Evolutionary conservation across 2,888 invertebrate species (phyloP).

Genomic region (Sipha maydis): DNA sequence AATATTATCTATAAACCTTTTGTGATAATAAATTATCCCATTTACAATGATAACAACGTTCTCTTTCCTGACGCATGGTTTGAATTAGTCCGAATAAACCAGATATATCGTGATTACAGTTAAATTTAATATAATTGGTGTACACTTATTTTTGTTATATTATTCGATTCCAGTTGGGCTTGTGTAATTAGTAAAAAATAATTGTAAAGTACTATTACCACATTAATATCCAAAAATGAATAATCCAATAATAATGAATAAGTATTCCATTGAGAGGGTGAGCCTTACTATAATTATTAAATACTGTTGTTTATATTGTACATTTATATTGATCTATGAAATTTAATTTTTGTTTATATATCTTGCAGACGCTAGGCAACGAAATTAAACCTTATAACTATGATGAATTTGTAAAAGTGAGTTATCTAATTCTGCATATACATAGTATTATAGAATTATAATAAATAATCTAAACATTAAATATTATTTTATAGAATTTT

Average conservation of each 20-base stretch:
- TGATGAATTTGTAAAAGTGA: slow-evolving; percentile 48
- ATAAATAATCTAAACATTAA: not conserved
- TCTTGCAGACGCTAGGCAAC: slow-evolving; percentile 46
- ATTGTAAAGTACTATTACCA: too few species aligned
- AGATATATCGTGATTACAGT: too few species aligned
- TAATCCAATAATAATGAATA: slow-evolving; percentile 50
- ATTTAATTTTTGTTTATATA: not conserved
- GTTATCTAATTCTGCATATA: not conserved
- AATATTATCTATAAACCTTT: too few species aligned
- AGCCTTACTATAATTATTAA: not conserved
- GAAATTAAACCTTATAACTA: slow-evolving; percentile 52
- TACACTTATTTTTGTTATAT: too few species aligned
- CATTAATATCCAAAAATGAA: slow-evolving; percentile 21
- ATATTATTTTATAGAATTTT: slow-evolving; percentile 47
- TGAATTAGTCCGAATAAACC: too few species aligned
- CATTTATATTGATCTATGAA: not conserved
- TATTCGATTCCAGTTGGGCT: too few species aligned
- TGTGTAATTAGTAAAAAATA: too few species aligned
- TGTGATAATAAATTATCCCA: too few species aligned
- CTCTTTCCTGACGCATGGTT: too few species aligned
- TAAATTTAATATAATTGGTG: too few species aligned
- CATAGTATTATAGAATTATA: not conserved
- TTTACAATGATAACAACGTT: too few species aligned
- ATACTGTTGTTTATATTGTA: not conserved
- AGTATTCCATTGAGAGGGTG: slow-evolving; percentile 52